Conservation (phyloP, 2,113 vertebrate genomes). For the Poicephalus gulielmi region DNA sequence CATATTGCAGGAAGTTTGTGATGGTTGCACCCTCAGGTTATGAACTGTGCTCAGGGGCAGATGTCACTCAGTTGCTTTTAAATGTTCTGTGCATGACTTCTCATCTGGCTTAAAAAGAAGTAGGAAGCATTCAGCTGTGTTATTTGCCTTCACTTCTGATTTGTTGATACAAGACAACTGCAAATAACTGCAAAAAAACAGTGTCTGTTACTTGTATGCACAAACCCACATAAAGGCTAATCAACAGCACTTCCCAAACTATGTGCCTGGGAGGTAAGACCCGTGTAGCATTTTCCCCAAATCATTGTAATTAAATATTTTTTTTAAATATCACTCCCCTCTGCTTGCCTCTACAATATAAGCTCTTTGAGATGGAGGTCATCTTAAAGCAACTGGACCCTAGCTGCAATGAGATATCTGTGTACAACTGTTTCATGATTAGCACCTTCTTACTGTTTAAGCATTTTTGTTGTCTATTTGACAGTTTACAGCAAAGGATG, state of each 20-base stretch:
- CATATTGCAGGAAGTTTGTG: background rate
- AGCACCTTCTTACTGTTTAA: background rate
- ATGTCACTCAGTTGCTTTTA: conserved; percentile 10
- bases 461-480: background rate
- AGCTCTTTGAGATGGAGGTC: background rate
- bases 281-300: background rate
- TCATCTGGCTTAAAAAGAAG: background rate
- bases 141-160: conserved; percentile 32
- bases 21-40: background rate
- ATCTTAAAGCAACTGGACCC: background rate
- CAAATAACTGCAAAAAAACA: background rate
- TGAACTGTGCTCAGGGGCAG: background rate
- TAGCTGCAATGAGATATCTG: background rate
- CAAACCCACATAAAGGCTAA: background rate
- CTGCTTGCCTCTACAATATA: background rate
- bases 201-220: background rate
- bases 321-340: background rate
- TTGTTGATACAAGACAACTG: background rate
- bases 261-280: background rate
- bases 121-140: background rate
- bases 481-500: background rate
- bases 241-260: background rate
- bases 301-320: background rate
- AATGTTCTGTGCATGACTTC: background rate
- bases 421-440: background rate